A percentile compares a stretch with the other conserved stretches of the same genome.
These are phyloP conservation scores for Cyanocitta stelleri DNA, from an alignment of 2,113 vertebrate genomes.

Conservation along the genomic window DNA sequence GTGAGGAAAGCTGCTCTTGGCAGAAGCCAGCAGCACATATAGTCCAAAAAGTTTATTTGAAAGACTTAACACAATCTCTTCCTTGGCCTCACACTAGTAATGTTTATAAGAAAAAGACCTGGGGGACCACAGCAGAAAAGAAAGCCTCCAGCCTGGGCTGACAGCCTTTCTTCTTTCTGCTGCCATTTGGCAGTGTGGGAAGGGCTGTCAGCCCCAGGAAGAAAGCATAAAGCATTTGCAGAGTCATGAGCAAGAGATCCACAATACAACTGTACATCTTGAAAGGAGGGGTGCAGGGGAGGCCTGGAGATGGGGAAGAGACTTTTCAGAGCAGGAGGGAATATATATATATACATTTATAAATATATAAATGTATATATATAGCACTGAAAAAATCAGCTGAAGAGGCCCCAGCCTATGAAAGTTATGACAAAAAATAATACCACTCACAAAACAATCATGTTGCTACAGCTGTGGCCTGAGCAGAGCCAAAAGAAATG, in stretches of 20 bases:
- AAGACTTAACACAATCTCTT: not conserved
- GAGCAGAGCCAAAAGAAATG: constrained; percentile 15
- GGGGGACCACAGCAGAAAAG: not conserved
- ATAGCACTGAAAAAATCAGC: not conserved
- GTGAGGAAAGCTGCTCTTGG: not conserved
- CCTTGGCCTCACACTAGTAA: not conserved
- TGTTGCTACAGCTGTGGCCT: constrained; percentile 41
- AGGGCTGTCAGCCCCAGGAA: not conserved
- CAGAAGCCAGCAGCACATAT: not conserved
- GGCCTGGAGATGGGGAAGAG: not conserved
- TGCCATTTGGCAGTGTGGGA: not conserved
- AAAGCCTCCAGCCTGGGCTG: not conserved
- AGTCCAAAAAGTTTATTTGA: not conserved
- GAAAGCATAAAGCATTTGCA: not conserved
- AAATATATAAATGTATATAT: not conserved
- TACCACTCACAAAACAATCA: not conserved
- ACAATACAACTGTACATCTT: not conserved
- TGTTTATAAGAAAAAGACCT: not conserved
- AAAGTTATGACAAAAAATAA: constrained; percentile 13
- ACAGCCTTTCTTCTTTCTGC: not conserved
- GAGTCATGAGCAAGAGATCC: not conserved
- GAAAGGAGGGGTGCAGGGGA: not conserved
- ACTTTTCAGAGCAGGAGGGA: not conserved
- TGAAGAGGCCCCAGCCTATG: not conserved
- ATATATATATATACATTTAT: not conserved